phyloP scores from a whole-genome alignment of 2,888 invertebrate species.

The Cheilosia impressa region DNA sequence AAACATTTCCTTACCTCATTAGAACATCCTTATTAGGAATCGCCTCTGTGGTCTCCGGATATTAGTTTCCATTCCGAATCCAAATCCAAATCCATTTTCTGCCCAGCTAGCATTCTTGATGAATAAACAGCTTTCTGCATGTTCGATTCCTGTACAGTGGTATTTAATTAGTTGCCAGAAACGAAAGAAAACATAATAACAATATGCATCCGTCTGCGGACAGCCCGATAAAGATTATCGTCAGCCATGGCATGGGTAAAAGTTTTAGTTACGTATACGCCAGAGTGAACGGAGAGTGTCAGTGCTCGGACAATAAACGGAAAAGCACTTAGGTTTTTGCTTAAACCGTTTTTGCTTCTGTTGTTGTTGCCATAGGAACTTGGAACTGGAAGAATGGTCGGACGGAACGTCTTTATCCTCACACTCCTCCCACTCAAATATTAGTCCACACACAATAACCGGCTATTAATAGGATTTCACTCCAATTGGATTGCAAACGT shows the following conservation, averaged over 20 bases:
- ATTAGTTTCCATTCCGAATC: constrained; percentile 48
- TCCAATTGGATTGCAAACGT: constrained; percentile 69
- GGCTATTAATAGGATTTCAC: constrained; percentile 71
- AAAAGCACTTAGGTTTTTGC: constrained; percentile 34
- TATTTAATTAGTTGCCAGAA: constrained; percentile 65
- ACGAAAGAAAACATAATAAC: constrained; percentile 55
- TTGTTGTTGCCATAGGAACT: constrained; percentile 24
- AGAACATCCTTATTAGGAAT: constrained; percentile 43
- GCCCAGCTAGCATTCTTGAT: constrained; percentile 49
- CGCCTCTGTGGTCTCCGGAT: constrained; percentile 17
- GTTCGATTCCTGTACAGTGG: constrained; percentile 38
- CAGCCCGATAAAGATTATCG: constrained; percentile 58
- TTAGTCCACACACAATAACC: constrained; percentile 61
- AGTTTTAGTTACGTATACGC: constrained; percentile 61
- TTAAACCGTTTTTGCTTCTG: constrained; percentile 16
- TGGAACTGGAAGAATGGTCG: constrained; percentile 26
- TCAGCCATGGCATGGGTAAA: constrained; percentile 22
- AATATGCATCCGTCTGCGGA: constrained; percentile 55
- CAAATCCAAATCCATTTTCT: constrained; percentile 42
- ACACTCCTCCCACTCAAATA: constrained; percentile 57
- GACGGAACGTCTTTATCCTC: constrained; percentile 50
- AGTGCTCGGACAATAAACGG: constrained; percentile 30
- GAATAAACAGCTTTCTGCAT: constrained; percentile 54
- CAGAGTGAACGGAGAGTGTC: constrained; percentile 23
- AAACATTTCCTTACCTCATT: constrained; percentile 62